phyloP scores from a whole-genome alignment of 2,888 invertebrate species.

The Alviniconcha strummeri region DNA sequence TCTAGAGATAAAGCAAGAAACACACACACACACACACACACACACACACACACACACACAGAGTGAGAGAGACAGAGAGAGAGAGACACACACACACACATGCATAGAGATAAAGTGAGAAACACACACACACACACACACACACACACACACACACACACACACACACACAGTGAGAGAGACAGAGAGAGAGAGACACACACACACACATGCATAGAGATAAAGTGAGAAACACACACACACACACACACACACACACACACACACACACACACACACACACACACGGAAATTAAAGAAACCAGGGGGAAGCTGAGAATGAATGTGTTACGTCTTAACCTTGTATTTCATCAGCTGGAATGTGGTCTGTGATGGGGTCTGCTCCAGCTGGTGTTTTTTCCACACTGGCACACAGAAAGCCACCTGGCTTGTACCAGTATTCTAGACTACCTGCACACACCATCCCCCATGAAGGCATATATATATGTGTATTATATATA shows the following conservation, averaged over 20 bases:
- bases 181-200: too few relatives aligned
- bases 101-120: not conserved
- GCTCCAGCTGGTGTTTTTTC: not conserved
- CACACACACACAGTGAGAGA: not conserved
- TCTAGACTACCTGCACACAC: not conserved
- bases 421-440: not conserved
- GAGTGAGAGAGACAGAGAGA: not conserved
- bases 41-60: not conserved
- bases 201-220: not conserved
- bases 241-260: not conserved
- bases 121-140: not conserved
- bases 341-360: constrained; percentile 6
- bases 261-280: not conserved
- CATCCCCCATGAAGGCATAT: not conserved
- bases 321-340: not conserved
- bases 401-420: not conserved
- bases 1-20: not conserved
- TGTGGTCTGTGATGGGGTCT: not conserved
- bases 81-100: not conserved
- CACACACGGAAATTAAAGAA: not conserved
- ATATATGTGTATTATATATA: not conserved
- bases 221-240: not conserved
- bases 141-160: not conserved
- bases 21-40: not conserved
- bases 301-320: not conserved